Evolutionary conservation across 2,113 vertebrate species (phyloP).

Genomic region (Caracal caracal): DNA sequence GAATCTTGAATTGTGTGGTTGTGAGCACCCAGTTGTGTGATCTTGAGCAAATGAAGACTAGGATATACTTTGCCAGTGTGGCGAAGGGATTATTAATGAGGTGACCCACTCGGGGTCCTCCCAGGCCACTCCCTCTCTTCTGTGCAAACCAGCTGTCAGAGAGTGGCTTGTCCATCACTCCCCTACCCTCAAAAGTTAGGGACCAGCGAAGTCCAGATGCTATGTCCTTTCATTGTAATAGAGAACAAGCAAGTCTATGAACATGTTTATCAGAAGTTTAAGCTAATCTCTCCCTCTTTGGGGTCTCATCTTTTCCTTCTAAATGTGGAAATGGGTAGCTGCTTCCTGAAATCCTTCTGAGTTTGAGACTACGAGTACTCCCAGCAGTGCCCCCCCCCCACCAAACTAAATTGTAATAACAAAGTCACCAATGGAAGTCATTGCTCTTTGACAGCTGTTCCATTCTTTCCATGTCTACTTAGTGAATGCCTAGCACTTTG

Average conservation of each 20-base stretch:
- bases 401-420: not conserved
- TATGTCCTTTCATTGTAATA: not conserved
- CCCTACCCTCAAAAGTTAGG: not conserved
- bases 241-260: not conserved
- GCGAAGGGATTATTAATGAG: not conserved
- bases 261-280: not conserved
- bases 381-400: not conserved
- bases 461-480: not conserved
- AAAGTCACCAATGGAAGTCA: not conserved
- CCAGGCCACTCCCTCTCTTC: not conserved
- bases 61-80: rapidly evolving
- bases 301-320: not conserved
- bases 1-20: not conserved
- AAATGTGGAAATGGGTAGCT: not conserved
- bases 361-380: not conserved
- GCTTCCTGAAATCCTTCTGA: not conserved
- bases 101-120: not conserved
- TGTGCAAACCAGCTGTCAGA: not conserved
- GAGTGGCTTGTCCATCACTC: not conserved
- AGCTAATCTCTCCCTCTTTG: not conserved
- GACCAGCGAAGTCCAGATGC: not conserved
- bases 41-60: not conserved
- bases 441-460: not conserved
- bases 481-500: not conserved
- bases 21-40: not conserved